phyloP scores from a whole-genome alignment of 2,113 vertebrate genomes.

The Protobothrops mucrosquamatus region DNA sequence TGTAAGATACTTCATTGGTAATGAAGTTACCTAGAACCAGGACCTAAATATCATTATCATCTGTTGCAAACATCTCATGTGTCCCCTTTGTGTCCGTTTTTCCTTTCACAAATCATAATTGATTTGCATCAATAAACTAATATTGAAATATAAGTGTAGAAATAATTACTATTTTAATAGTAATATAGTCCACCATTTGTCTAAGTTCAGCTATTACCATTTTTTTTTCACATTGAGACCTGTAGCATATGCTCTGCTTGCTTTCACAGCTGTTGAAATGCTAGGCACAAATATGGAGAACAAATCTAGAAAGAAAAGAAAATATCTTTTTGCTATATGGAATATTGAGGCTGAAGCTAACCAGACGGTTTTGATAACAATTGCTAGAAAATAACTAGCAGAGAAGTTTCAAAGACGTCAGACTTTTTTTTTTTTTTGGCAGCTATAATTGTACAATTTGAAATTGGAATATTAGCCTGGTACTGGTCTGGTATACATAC shows the following conservation, averaged over 20 bases:
- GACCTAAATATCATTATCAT: not conserved
- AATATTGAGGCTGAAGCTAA: not conserved
- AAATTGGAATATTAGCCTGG: not conserved
- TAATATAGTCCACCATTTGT: not conserved
- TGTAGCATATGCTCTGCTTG: not conserved
- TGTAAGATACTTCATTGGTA: not conserved
- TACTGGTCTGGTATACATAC: not conserved
- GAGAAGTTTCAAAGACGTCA: not conserved
- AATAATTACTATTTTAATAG: not conserved
- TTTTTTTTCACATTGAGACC: not conserved
- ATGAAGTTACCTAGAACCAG: not conserved
- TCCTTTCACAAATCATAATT: not conserved
- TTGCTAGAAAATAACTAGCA: not conserved
- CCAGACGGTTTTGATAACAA: not conserved
- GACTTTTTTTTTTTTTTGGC: not conserved
- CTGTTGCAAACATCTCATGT: no score
- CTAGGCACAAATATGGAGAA: not conserved
- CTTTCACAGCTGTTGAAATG: not conserved
- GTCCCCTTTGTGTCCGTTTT: not conserved
- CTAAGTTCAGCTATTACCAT: not conserved
- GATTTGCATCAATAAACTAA: not conserved
- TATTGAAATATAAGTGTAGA: not conserved
- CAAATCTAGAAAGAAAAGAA: not conserved
- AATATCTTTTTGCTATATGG: not conserved
- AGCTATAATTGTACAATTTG: not conserved